Conservation (phyloP, 2,113 vertebrate species). For the Tiliqua scincoides region DNA sequence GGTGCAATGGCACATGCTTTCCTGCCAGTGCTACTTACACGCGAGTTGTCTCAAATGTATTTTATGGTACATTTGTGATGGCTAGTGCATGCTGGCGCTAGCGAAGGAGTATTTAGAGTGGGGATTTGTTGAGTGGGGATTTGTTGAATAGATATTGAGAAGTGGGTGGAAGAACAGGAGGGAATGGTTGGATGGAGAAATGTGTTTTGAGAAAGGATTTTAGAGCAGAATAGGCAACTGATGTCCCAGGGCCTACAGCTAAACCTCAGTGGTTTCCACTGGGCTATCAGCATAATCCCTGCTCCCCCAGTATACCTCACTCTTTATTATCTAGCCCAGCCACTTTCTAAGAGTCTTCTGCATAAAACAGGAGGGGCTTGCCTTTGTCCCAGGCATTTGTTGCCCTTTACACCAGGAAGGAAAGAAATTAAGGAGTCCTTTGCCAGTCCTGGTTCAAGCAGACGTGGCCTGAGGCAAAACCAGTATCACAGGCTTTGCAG, state of each 20-base stretch:
- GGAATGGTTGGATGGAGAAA: neutral
- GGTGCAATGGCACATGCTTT: no score
- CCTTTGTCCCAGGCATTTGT: neutral
- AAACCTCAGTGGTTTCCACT: neutral
- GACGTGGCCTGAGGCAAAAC: no score
- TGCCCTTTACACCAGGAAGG: neutral
- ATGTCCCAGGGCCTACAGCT: neutral
- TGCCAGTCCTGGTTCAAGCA: neutral
- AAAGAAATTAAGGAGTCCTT: neutral
- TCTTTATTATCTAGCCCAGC: no score
- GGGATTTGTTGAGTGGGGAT: no score
- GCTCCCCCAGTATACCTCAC: neutral
- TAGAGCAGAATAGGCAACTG: neutral
- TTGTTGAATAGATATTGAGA: neutral
- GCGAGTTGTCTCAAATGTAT: no score
- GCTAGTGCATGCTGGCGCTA: no score
- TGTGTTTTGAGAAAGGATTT: neutral
- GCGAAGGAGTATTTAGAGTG: no score
- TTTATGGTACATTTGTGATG: no score
- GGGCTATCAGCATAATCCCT: neutral
- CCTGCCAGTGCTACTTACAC: no score
- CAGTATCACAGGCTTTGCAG: no score
- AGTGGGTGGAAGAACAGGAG: no score
- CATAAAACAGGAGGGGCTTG: neutral
- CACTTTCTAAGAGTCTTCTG: neutral